These are phyloP conservation scores for Mormoops blainvillei DNA, from an alignment of 2,113 vertebrate species.

Conservation along the genomic window DNA sequence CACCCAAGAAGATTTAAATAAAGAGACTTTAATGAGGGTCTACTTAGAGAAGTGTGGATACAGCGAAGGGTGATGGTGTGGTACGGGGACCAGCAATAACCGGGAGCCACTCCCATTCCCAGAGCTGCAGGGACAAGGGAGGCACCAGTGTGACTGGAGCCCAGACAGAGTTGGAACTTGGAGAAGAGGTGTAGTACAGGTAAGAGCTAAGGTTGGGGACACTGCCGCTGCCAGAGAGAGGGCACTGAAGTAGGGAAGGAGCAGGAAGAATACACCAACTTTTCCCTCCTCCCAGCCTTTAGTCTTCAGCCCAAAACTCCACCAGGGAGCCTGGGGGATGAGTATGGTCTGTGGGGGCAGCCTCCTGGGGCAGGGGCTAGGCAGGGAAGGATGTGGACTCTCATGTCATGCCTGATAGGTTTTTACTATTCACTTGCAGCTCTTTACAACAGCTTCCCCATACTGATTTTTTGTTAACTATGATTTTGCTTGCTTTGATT, in stretches of 20 bases:
- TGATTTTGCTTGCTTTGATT: background rate
- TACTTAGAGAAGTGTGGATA: background rate
- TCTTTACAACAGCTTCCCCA: background rate
- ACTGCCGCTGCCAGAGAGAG: background rate
- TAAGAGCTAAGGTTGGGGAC: background rate
- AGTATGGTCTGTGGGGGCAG: background rate
- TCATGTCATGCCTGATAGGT: background rate
- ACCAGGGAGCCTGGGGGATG: background rate
- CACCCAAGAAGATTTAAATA: background rate
- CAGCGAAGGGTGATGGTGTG: background rate
- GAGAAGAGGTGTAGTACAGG: background rate
- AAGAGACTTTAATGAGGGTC: background rate
- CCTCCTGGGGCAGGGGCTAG: background rate
- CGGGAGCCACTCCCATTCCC: background rate
- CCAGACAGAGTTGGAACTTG: background rate
- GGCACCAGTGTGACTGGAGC: background rate
- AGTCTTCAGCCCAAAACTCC: background rate
- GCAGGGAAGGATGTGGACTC: background rate
- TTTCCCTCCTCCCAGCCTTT: background rate
- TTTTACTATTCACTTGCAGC: background rate
- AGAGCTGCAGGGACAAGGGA: background rate
- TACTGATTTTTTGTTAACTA: background rate
- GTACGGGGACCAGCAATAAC: too few species aligned
- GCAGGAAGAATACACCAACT: background rate
- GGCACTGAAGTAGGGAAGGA: background rate